Conservation (phyloP, 2,888 invertebrate species). For the Tuta absoluta region DNA sequence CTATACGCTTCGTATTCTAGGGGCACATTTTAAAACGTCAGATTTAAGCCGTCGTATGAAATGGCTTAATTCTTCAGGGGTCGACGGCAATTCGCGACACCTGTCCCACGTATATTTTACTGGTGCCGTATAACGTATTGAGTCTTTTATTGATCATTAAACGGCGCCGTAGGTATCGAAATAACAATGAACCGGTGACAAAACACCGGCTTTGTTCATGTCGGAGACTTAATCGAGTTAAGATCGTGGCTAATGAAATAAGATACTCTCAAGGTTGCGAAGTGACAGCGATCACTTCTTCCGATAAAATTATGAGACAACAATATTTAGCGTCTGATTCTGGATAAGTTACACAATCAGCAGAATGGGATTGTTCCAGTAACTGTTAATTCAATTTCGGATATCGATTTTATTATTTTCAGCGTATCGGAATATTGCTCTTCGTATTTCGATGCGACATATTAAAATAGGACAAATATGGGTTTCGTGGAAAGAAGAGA, state of each 20-base stretch:
- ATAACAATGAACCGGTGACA: no score
- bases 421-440: background rate
- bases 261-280: no score
- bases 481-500: no score
- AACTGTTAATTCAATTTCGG: background rate
- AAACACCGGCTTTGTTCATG: no score
- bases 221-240: no score
- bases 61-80: background rate
- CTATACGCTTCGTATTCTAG: background rate
- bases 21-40: background rate
- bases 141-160: background rate
- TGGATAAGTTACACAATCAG: no score
- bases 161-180: background rate
- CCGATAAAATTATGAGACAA: no score
- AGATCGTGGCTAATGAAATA: no score
- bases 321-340: no score
- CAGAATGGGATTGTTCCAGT: background rate
- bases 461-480: no score
- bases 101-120: background rate
- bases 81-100: background rate
- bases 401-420: conserved; percentile 4
- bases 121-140: background rate
- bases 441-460: no score
- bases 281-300: no score
- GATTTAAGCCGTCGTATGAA: background rate